phyloP scores from a whole-genome alignment of 2,113 vertebrate genomes.

The Caranx ignobilis region DNA sequence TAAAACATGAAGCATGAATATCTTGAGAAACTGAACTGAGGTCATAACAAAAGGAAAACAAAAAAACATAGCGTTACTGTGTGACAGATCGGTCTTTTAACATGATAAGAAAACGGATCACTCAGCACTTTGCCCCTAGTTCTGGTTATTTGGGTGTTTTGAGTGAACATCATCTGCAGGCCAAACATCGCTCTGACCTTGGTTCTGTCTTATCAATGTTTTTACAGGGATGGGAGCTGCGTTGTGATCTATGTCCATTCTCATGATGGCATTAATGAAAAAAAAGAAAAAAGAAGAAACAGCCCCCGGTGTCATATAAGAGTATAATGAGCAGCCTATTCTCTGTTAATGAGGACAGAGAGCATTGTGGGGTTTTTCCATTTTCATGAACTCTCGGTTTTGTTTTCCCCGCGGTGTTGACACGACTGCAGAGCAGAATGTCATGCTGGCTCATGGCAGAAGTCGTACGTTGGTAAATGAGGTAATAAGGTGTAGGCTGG shows the following conservation, averaged over 20 bases:
- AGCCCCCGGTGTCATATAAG: not conserved
- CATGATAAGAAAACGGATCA: constrained; percentile 11
- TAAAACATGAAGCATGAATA: constrained; percentile 10
- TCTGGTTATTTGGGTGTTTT: constrained; percentile 39
- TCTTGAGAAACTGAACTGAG: constrained; percentile 2
- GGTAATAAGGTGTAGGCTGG: not conserved
- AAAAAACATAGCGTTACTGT: constrained; percentile 1
- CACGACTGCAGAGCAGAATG: constrained; percentile 45
- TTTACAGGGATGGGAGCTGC: constrained; percentile 31
- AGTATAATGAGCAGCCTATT: not conserved
- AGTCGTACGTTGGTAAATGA: constrained; percentile 1
- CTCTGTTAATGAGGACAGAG: not conserved
- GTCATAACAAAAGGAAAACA: not conserved
- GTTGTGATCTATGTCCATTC: constrained; percentile 36
- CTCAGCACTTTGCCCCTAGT: constrained; percentile 7
- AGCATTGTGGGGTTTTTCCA: constrained; percentile 9
- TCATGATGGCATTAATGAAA: constrained; percentile 28
- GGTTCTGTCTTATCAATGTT: constrained; percentile 55
- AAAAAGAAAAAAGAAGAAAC: not conserved
- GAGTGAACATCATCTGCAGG: constrained; percentile 31
- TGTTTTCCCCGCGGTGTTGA: constrained; percentile 47
- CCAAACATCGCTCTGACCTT: constrained; percentile 56
- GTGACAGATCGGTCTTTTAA: constrained; percentile 32
- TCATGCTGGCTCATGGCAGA: constrained; percentile 48
- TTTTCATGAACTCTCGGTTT: constrained; percentile 5